These are phyloP conservation scores for Chloroclysta siterata DNA, from an alignment of 2,888 invertebrate genomes.

Conservation along the genomic window DNA sequence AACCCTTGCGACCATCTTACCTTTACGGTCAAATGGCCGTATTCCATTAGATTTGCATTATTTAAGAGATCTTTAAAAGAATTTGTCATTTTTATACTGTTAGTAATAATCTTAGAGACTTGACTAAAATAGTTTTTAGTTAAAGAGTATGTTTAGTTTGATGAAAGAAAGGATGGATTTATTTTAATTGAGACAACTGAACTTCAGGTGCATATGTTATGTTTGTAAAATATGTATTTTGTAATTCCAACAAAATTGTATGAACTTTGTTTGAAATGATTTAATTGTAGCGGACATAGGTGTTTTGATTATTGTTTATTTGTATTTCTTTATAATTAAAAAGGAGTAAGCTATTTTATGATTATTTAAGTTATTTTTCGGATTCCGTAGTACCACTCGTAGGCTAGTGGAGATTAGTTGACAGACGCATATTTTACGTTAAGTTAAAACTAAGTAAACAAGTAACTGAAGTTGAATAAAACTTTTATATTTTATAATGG, in stretches of 20 bases:
- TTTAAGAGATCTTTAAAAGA: no score
- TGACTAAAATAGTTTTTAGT: no score
- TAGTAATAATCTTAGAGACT: no score
- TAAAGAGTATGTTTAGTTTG: no score
- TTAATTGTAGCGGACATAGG: background rate
- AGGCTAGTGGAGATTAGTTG: background rate
- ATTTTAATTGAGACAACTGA: no score
- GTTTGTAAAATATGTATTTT: no score
- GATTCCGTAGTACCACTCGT: conserved; percentile 2
- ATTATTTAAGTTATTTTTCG: conserved; percentile 8
- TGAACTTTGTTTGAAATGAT: background rate
- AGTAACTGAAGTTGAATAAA: conserved; percentile 14
- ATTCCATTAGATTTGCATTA: no score
- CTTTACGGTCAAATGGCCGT: no score
- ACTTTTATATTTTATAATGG: background rate
- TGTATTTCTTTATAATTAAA: conserved; percentile 11
- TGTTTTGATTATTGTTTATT: conserved; percentile 12
- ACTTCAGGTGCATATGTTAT: background rate
- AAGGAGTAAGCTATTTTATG: background rate
- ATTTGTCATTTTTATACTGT: no score
- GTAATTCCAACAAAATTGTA: background rate
- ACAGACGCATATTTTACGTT: background rate
- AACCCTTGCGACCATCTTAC: no score
- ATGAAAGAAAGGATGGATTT: no score
- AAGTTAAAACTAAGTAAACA: background rate